Percentiles rank a stretch among this genome's conserved stretches.
These are phyloP conservation scores for Melanchra persicariae DNA, from an alignment of 2,888 invertebrate genomes.

Conservation along the genomic window DNA sequence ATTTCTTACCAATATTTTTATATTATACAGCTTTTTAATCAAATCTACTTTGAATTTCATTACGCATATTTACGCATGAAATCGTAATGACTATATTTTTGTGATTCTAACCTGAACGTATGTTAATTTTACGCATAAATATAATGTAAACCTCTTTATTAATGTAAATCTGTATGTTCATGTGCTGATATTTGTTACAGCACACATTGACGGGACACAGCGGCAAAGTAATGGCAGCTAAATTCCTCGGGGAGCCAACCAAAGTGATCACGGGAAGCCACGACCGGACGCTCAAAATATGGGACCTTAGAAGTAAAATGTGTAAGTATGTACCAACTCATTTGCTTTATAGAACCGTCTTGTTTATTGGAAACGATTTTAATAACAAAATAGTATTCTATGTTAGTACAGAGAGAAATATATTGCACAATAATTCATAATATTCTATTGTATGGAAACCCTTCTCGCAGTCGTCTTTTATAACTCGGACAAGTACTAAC, in stretches of 20 bases:
- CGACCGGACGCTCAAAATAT: conserved; percentile 99
- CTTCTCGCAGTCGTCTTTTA: conserved; percentile 57
- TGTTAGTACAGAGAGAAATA: conserved; percentile 50
- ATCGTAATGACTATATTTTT: conserved; percentile 43
- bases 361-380: conserved; percentile 58
- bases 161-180: neutral
- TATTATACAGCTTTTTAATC: conserved; percentile 11
- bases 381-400: conserved; percentile 58
- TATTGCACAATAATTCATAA: conserved; percentile 63
- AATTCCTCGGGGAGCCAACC: conserved; percentile 97
- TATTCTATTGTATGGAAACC: conserved; percentile 64
- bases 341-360: conserved; percentile 52
- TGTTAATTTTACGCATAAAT: conserved; percentile 27
- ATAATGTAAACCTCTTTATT: conserved; percentile 12
- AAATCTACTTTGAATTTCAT: conserved; percentile 43
- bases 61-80: conserved; percentile 10
- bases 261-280: conserved; percentile 99
- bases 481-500: conserved; percentile 57
- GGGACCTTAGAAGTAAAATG: conserved; percentile 97
- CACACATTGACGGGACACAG: conserved; percentile 98
- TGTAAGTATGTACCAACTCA: conserved; percentile 79
- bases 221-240: conserved; percentile 99
- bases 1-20: conserved; percentile 30
- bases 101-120: conserved; percentile 13
- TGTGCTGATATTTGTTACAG: conserved; percentile 85